These are phyloP conservation scores for Ctenodactylus gundi DNA, from an alignment of 2,113 vertebrate species.

Conservation along the genomic window DNA sequence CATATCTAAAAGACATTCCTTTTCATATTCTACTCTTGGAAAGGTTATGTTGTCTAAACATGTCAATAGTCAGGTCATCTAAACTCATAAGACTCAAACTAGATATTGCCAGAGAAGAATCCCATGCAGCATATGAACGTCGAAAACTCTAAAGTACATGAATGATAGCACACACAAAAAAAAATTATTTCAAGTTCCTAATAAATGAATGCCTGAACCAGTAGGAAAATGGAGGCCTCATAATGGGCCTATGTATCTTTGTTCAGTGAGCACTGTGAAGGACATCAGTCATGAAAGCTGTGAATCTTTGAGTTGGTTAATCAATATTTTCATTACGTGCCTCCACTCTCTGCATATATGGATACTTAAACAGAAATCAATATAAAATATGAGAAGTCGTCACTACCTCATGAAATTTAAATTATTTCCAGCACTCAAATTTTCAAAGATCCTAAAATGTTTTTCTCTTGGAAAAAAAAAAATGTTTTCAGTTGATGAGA, in stretches of 20 bases:
- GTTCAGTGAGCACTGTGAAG: not conserved
- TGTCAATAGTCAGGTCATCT: not conserved
- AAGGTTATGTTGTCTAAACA: too few species aligned
- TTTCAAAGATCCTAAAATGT: not conserved
- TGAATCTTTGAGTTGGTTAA: not conserved
- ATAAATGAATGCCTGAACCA: not conserved
- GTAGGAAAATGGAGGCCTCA: not conserved
- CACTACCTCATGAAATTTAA: not conserved
- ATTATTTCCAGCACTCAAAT: not conserved
- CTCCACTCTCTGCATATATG: not conserved
- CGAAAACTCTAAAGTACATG: not conserved
- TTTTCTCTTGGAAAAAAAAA: not conserved
- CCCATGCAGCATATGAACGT: not conserved
- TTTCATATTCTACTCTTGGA: too few species aligned
- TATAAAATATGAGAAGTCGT: not conserved
- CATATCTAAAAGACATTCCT: too few species aligned
- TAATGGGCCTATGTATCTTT: rapidly evolving
- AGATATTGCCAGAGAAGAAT: not conserved
- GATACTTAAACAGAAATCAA: not conserved
- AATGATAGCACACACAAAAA: too few species aligned
- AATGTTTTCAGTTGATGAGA: not conserved
- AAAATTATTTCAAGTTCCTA: not conserved
- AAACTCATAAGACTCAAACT: not conserved
- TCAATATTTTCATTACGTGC: not conserved
- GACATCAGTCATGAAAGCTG: not conserved